Evolutionary conservation across 2,113 vertebrate genomes (phyloP), one percentile per base, ranked within the genome.

Genomic region (Garra rufa): DNA sequence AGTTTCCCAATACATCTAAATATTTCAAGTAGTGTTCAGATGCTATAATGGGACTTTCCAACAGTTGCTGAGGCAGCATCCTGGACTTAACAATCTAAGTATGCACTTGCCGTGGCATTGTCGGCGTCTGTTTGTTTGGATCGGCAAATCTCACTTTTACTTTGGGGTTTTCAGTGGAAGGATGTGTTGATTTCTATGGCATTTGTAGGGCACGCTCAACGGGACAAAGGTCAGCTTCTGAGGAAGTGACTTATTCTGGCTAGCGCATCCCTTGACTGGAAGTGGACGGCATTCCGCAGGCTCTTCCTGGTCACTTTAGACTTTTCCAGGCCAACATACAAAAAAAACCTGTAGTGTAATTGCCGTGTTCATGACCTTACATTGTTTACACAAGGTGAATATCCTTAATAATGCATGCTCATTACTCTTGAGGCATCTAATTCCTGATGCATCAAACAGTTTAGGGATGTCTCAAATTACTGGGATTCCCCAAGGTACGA

Each of bases 211-310:
- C 44, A 59, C 21, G 59, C n/a, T 83, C 2, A 46, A 44, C 13
- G 10, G 74, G 52, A 15, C 34, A 82, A 74, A 73, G 50, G 50
- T 81, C 61, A n/a, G 26, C 43, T 81, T 65, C 61, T 59, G 63
- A 78, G 88, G 85, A 88, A 82, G 75, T 88, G 86, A 85, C 76
- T 78, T 43, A 85, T 21, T 74, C 76, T 80, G 63, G 38, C 83
- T 73, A 55, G 43, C 46, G 44, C 34, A 74, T 89, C 86, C 77
- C 43, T 26, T 83, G 81, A 78, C 38, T 84, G 76, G 83, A 83
- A 87, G 74, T 15, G 28, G 21, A 61, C 26, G 17, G 19, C 71
- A 86, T 83, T 83, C 86, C 55, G 43, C 46, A 52, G 24, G 63
- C 34, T 52, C 63, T 67, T 85, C 74, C 83, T 77, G 50, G 24